A percentile compares a stretch with the other conserved stretches of the same genome.
phyloP scores from a whole-genome alignment of 2,888 invertebrate genomes.

The Seladonia tumulorum region DNA sequence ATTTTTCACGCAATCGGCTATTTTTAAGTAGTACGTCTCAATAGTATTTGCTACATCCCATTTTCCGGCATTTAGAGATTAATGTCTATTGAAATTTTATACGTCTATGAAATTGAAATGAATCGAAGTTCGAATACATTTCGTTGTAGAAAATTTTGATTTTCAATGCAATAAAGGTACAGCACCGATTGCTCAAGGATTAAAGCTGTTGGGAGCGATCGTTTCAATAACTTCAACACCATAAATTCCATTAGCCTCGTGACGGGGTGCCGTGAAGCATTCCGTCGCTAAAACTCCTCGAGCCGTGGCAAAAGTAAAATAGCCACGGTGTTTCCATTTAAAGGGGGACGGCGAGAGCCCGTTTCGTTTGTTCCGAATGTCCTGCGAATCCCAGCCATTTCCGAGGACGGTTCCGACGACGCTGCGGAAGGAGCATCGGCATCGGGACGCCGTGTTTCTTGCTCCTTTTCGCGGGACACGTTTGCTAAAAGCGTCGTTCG shows the following conservation, averaged over 20 bases:
- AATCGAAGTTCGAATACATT: too few species aligned
- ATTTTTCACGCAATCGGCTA: too few species aligned
- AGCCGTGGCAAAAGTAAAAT: slow-evolving; percentile 8
- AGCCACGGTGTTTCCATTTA: slow-evolving; percentile 2
- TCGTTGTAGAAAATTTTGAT: too few species aligned
- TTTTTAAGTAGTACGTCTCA: too few species aligned
- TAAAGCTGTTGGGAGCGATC: background rate
- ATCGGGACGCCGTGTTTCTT: slow-evolving; percentile 20
- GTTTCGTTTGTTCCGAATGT: slow-evolving; percentile 17
- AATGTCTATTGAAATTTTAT: too few species aligned
- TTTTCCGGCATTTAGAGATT: too few species aligned
- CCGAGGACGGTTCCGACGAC: background rate
- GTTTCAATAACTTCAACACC: background rate
- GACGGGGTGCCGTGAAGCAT: background rate
- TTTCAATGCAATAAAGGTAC: background rate
- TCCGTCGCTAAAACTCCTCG: slow-evolving; percentile 4
- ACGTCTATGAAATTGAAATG: too few species aligned
- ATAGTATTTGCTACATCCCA: too few species aligned
- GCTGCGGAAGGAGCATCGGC: slow-evolving; percentile 18
- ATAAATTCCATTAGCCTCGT: background rate
- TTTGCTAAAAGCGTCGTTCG: slow-evolving; percentile 40
- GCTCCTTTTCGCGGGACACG: slow-evolving; percentile 11
- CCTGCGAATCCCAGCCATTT: slow-evolving; percentile 28
- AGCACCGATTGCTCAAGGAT: background rate
- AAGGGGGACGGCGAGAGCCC: slow-evolving; percentile 1